phyloP scores from a whole-genome alignment of 2,113 vertebrate genomes.

The Benitochromis conjunctus region DNA sequence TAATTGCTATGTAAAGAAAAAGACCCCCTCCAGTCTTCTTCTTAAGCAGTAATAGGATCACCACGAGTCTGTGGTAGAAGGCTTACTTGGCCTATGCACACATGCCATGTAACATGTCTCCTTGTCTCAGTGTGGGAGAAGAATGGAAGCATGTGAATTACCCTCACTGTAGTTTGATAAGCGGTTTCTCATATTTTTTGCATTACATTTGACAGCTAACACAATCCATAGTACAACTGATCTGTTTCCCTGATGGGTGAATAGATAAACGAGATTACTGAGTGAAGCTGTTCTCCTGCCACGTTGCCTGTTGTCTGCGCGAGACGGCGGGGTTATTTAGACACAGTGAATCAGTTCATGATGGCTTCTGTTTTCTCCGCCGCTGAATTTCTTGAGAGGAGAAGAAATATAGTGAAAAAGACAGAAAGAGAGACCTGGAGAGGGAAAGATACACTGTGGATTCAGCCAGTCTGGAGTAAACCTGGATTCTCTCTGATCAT shows the following conservation, averaged over 20 bases:
- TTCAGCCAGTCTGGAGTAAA: neutral
- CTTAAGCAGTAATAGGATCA: neutral
- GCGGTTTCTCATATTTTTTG: slow-evolving; percentile 4
- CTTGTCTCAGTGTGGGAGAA: neutral
- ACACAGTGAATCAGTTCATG: neutral
- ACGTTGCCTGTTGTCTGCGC: neutral
- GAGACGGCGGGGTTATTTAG: neutral
- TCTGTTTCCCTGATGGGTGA: slow-evolving; percentile 24
- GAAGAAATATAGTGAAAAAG: neutral
- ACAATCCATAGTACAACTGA: neutral
- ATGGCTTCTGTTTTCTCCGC: neutral
- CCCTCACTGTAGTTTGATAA: neutral
- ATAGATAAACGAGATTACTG: slow-evolving; percentile 54
- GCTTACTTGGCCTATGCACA: neutral
- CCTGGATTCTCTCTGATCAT: neutral
- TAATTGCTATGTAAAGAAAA: slow-evolving; percentile 9
- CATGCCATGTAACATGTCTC: neutral
- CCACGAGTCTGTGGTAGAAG: neutral
- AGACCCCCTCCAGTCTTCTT: neutral
- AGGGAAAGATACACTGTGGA: neutral
- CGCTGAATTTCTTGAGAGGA: neutral
- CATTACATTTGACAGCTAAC: slow-evolving; percentile 23
- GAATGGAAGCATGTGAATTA: neutral
- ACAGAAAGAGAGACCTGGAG: neutral
- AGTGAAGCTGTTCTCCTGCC: slow-evolving; percentile 21